Conservation (phyloP, 2,797 vertebrate species). For the Alcedo atthis region DNA sequence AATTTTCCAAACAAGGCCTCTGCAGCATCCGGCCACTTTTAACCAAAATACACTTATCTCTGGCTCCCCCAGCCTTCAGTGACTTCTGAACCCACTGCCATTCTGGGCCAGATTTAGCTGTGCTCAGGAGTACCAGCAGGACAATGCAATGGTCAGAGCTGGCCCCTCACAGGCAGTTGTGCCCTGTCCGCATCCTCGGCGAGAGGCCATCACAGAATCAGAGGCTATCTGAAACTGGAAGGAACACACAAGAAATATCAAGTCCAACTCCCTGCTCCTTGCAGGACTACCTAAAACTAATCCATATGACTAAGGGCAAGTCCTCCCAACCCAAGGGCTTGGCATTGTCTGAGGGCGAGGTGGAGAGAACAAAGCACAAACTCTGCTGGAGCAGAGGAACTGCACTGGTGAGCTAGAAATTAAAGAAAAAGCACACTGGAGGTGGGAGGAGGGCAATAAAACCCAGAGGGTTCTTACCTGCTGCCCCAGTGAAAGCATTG, state of each 20-base stretch:
- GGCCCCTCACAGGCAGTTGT: neutral
- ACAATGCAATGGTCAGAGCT: neutral
- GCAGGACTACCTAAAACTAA: neutral
- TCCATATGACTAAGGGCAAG: neutral
- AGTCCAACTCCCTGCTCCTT: neutral
- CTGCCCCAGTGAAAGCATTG: fast-evolving
- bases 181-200: fast-evolving
- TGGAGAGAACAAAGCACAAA: neutral
- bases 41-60: neutral
- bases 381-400: neutral
- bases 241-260: fast-evolving
- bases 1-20: neutral
- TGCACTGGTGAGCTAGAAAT: neutral
- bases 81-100: neutral
- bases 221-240: fast-evolving
- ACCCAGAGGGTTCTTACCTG: neutral
- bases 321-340: neutral
- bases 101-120: neutral
- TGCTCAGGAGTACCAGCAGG: neutral
- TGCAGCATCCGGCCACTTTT: neutral
- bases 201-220: neutral
- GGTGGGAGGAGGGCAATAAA: neutral
- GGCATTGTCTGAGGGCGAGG: neutral
- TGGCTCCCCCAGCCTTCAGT: neutral
- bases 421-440: neutral